Evolutionary conservation across 2,797 vertebrate species (phyloP), one percentile per base, ranked within the genome.

Genomic region (Momotus momota): DNA sequence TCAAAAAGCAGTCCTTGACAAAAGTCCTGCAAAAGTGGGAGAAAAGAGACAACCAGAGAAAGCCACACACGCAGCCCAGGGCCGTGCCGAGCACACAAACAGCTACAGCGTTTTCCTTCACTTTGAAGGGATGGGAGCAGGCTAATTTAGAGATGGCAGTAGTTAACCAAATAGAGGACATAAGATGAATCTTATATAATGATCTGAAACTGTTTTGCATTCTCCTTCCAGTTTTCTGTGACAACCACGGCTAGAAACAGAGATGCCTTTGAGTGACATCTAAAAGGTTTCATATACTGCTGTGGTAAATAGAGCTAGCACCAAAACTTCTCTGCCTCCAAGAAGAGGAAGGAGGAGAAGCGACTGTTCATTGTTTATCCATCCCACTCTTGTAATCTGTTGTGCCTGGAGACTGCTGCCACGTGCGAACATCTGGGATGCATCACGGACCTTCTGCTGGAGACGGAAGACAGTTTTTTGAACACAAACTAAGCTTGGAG

Each of bases 351-450:
- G 1, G 8, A 41, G 33, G 26, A 72, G n/a, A 79, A 64, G 23
- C 6, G 60, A 66, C 72, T 66, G 13, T 25, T 73, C 31, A 5
- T 35, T 72, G 75, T 13, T 73, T 43, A 46, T 43, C 71, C 77
- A 54, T 41, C 69, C 92, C 54, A 48, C 85, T 88, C 45, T 70
- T 31, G 9, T 82, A 62, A 91, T 86, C 91, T 92, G 18, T 73
- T 88, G 52, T 66, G 66, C 57, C 58, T 94, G 75, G 65, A 38
- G n/a, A 55, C 78, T 75, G 90, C 78, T 77, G 93, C 71, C 73
- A 55, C 6, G 0, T 83, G 90, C 92, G 92, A 79, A 95, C 94
- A 96, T 96, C 96, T 97, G 95, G 89, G 70, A 94, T 71, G 70
- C 69, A 95, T 94, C 94, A 92, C 0, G 7, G 71, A 51, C 74